Evolutionary conservation across 2,113 vertebrate species (phyloP).

Genomic region (Gymnobelideus leadbeateri): DNA sequence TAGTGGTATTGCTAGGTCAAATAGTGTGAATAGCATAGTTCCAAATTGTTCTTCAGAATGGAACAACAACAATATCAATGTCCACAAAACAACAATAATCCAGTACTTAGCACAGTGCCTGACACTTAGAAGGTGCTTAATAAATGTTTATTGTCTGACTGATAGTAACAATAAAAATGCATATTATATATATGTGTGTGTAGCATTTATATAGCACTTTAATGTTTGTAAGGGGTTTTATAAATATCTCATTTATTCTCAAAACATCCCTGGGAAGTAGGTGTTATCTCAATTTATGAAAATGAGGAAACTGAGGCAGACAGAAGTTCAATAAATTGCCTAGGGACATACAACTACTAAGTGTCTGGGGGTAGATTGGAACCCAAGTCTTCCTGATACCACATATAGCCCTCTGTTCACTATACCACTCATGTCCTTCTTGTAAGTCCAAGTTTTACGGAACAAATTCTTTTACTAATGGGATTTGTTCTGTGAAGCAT

Average conservation of each 20-base stretch:
- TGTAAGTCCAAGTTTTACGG: no score
- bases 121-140: background rate
- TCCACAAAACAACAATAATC: background rate
- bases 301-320: background rate
- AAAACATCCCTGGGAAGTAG: background rate
- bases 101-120: background rate
- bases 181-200: background rate
- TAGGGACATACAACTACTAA: background rate
- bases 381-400: background rate
- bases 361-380: background rate
- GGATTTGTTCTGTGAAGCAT: no score
- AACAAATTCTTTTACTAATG: no score
- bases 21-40: background rate
- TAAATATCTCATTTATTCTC: background rate
- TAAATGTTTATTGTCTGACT: background rate
- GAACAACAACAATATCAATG: background rate
- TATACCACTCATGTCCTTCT: no score
- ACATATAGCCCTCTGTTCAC: background rate
- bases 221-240: background rate
- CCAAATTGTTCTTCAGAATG: background rate
- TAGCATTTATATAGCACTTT: background rate
- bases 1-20: background rate
- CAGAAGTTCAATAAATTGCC: background rate
- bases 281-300: background rate
- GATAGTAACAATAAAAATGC: background rate